Percentiles rank a stretch among this genome's conserved stretches.
phyloP scores from a whole-genome alignment of 2,888 invertebrate species.

The Melieria omissa region DNA sequence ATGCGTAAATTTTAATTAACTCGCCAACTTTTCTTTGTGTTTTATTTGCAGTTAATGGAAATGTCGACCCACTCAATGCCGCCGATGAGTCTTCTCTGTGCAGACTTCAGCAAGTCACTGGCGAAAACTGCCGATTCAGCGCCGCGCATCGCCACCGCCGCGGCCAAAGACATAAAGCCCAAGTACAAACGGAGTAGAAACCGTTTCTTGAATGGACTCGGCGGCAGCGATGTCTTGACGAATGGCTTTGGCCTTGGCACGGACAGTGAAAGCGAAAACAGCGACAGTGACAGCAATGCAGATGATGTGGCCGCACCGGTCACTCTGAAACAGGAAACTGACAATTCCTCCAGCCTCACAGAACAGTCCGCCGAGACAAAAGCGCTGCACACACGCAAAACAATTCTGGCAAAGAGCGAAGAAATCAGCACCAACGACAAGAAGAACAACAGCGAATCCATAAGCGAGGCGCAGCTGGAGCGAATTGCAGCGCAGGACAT shows the following conservation, averaged over 20 bases:
- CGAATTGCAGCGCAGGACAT: slow-evolving; percentile 48
- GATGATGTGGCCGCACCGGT: slow-evolving; percentile 15
- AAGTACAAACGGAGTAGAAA: slow-evolving; percentile 22
- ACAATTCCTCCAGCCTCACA: background rate
- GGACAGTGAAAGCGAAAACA: slow-evolving; percentile 46
- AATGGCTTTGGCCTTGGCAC: slow-evolving; percentile 40
- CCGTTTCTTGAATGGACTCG: slow-evolving; percentile 39
- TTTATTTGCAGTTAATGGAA: slow-evolving; percentile 59
- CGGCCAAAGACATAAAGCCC: background rate
- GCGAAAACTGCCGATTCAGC: slow-evolving; percentile 49
- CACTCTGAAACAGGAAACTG: slow-evolving; percentile 13
- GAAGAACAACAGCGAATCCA: slow-evolving; percentile 21
- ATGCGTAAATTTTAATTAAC: background rate
- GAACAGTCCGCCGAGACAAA: slow-evolving; percentile 15
- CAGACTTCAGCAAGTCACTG: slow-evolving; percentile 60
- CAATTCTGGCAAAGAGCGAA: slow-evolving; percentile 46
- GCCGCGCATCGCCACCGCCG: slow-evolving; percentile 23
- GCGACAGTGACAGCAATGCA: slow-evolving; percentile 5
- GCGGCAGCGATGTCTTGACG: slow-evolving; percentile 45
- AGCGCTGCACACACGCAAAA: slow-evolving; percentile 46
- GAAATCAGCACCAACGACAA: slow-evolving; percentile 32
- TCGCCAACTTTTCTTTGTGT: background rate
- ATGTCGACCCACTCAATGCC: slow-evolving; percentile 66
- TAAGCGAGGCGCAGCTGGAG: slow-evolving; percentile 44
- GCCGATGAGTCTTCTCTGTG: slow-evolving; percentile 60